phyloP scores from a whole-genome alignment of 2,113 vertebrate genomes.

The Trichechus manatus region DNA sequence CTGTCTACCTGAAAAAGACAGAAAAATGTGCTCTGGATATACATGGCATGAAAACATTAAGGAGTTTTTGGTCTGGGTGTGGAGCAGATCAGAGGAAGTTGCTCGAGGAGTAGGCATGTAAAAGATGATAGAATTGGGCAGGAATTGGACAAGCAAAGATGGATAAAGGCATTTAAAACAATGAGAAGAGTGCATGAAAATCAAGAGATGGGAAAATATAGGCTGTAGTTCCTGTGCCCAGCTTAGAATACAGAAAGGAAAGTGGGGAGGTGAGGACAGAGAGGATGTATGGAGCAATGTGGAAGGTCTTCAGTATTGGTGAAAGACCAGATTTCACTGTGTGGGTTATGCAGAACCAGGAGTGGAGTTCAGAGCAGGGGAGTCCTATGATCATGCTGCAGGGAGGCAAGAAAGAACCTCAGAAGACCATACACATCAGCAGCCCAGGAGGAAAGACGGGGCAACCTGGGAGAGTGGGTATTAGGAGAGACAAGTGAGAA shows the following conservation, averaged over 20 bases:
- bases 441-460: not conserved
- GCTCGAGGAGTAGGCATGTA: not conserved
- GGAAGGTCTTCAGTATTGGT: not conserved
- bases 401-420: not conserved
- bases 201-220: not conserved
- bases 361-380: not conserved
- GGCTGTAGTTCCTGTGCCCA: not conserved
- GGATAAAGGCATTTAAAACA: not conserved
- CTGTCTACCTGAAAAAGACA: constrained; percentile 48
- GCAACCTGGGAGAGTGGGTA: not conserved
- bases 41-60: not conserved
- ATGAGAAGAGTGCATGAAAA: not conserved
- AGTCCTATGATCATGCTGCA: not conserved
- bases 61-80: not conserved
- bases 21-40: not conserved
- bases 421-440: not conserved
- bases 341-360: not conserved
- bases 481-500: not conserved
- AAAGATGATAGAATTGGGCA: not conserved
- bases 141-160: not conserved
- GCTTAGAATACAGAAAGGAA: not conserved
- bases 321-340: not conserved
- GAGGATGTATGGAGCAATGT: not conserved
- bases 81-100: constrained; percentile 15
- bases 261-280: not conserved